Evolutionary conservation across 2,797 vertebrate genomes (phyloP), one percentile per base, ranked within the genome.

Genomic region (Molossus alvarezi): DNA sequence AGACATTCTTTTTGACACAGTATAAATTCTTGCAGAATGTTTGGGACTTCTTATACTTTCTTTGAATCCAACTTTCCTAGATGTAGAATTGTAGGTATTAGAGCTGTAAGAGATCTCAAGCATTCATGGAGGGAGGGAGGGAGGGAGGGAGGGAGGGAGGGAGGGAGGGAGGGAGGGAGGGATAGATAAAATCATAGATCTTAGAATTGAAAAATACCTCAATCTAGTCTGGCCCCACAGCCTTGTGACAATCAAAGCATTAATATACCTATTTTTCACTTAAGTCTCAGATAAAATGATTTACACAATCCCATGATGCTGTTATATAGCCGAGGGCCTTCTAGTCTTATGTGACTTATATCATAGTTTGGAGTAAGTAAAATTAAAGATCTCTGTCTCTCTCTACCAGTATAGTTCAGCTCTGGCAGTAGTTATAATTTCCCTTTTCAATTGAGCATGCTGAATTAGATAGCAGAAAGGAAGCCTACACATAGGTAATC

Each of bases 1-100:
- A 67, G 13, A 73, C 71, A 87, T 92, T 90, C 37, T 87, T 94
- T 91, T 85, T 95, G 65, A 73, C 33, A 21, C 76, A 94, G 2
- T 94, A 27, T 76, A 33, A 79, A 45, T 77, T 85, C 51, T 79
- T 93, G 15, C 41, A 90, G 58, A 65, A 79, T 80, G 20, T 84
- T 87, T 76, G 75, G 57, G 27, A 94, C 57, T 58, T 86, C 9
- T 86, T 90, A 60, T 3, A 48, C 75, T 88, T 95, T 53, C n/a
- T 83, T 91, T 17, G 55, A 92, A 65, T 81, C 60, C 27, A 82
- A 13, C 51, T 95, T 96, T 73, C 21, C 21, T 55, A 80, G 75
- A 73, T 21, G 41, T 80, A 58, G 29, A 93, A 72, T 77, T 94
- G 21, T 85, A 64, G 29, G 21, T 90, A 29, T 72, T 90, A 83